Conservation (phyloP, 37 sponge, comb jelly and placozoan genomes). For the Beroe forskalii region DNA sequence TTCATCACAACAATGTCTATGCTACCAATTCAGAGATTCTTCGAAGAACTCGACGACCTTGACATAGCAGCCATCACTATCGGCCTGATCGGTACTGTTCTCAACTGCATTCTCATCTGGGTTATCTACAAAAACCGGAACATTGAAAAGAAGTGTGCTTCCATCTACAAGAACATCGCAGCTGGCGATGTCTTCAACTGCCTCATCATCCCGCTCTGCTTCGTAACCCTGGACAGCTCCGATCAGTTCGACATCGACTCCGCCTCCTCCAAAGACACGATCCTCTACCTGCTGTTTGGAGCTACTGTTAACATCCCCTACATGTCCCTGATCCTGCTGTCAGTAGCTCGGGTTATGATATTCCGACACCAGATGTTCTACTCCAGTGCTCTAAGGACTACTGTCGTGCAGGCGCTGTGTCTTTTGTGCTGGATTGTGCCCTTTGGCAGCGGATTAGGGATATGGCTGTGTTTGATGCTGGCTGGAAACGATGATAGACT, state of each 20-base stretch:
- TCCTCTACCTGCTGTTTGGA: slow-evolving; percentile 39
- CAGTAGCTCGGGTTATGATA: slow-evolving; percentile 51
- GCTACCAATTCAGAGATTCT: no score
- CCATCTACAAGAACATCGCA: slow-evolving; percentile 45
- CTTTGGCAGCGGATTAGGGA: not conserved
- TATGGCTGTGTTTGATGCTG: slow-evolving; percentile 32
- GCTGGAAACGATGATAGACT: not conserved
- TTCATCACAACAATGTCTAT: no score
- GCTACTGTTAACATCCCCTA: slow-evolving; percentile 33
- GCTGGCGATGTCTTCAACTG: slow-evolving; percentile 48
- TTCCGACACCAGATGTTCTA: slow-evolving; percentile 5
- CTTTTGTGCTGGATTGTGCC: not conserved
- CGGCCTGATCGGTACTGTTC: slow-evolving; percentile 3
- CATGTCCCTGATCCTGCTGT: not conserved
- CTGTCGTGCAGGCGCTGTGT: not conserved
- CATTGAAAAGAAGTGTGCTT: slow-evolving; percentile 1
- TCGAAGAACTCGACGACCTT: not conserved
- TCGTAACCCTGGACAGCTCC: not conserved
- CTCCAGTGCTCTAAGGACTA: not conserved
- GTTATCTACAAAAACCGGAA: not conserved
- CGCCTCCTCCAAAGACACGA: not conserved
- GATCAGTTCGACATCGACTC: not conserved
- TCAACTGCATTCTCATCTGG: slow-evolving; percentile 11
- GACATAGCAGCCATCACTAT: not conserved
- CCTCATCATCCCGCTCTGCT: slow-evolving; percentile 42